Evolutionary conservation across 2,888 invertebrate species (phyloP).

Genomic region (Itoplectis maculator): DNA sequence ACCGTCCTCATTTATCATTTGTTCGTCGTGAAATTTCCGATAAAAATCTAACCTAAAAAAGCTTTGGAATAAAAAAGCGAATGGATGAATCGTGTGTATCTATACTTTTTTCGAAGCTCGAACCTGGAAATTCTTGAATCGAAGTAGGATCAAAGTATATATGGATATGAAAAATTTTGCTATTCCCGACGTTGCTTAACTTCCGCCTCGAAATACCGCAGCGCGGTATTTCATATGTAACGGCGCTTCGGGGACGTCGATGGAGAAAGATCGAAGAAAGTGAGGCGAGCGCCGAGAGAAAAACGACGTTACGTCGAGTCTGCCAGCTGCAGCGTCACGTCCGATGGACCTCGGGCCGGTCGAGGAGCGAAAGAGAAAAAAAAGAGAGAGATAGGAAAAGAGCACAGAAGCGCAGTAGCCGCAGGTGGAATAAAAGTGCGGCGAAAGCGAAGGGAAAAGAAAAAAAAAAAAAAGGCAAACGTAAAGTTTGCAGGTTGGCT

Average conservation of each 20-base stretch:
- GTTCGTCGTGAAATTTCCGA: too few relatives aligned
- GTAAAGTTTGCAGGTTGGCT: slow-evolving; percentile 38
- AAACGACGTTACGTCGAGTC: slow-evolving; percentile 2
- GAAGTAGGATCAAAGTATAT: background rate
- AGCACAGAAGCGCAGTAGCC: slow-evolving; percentile 6
- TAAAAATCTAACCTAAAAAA: too few relatives aligned
- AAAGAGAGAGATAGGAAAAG: slow-evolving; percentile 17
- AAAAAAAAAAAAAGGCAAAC: slow-evolving; percentile 20
- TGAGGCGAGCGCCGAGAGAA: background rate
- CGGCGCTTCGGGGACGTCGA: background rate
- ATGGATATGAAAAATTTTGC: slow-evolving; percentile 5
- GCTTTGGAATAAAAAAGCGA: too few relatives aligned
- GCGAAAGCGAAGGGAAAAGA: background rate
- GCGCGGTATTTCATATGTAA: slow-evolving; percentile 17
- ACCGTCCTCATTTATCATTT: too few relatives aligned
- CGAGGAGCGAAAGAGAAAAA: too few relatives aligned
- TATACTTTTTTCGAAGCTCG: too few relatives aligned
- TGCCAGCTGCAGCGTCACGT: slow-evolving; percentile 38
- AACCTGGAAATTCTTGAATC: background rate
- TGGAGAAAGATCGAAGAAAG: slow-evolving; percentile 19
- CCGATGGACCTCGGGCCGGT: slow-evolving; percentile 37
- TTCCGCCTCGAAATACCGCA: slow-evolving; percentile 14
- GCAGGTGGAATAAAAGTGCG: slow-evolving; percentile 49
- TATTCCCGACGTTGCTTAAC: slow-evolving; percentile 17
- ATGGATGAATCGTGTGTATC: too few relatives aligned